Evolutionary conservation across 2,797 vertebrate species (phyloP).

Genomic region (Uromys caudimaculatus): DNA sequence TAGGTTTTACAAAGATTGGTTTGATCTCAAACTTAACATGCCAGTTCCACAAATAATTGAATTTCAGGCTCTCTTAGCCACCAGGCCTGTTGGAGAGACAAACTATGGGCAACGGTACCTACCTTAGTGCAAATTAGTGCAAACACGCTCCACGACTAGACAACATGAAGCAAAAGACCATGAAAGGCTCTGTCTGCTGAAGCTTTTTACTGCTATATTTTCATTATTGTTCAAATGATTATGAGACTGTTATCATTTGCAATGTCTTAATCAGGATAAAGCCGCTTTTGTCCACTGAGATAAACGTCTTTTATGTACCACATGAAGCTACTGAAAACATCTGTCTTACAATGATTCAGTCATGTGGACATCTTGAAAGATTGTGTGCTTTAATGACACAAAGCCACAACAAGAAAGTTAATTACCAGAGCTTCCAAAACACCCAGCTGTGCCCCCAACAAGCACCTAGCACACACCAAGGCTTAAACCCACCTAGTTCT

Average conservation of each 20-base stretch:
- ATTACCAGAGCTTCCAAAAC: constrained; percentile 14
- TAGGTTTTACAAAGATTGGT: constrained; percentile 30
- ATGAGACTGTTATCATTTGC: neutral
- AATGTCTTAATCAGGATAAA: neutral
- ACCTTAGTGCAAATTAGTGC: neutral
- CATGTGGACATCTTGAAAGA: constrained; percentile 6
- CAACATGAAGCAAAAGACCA: neutral
- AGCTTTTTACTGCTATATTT: neutral
- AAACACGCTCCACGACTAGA: neutral
- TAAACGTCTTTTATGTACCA: constrained; percentile 12
- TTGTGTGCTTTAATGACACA: constrained; percentile 18
- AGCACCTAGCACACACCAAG: neutral
- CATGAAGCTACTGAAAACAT: constrained; percentile 37
- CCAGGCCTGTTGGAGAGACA: neutral
- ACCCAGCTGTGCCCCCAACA: neutral
- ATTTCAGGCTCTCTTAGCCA: neutral
- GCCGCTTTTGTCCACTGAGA: neutral
- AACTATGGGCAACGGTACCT: neutral
- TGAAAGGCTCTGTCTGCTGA: neutral
- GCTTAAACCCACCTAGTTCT: neutral
- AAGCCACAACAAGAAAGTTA: constrained; percentile 19
- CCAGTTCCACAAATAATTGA: constrained; percentile 1
- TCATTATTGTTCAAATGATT: neutral
- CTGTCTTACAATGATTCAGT: constrained; percentile 15
- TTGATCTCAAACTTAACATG: constrained; percentile 42